phyloP scores from a whole-genome alignment of 2,888 invertebrate genomes.

The Caenorhabditis imperialis region DNA sequence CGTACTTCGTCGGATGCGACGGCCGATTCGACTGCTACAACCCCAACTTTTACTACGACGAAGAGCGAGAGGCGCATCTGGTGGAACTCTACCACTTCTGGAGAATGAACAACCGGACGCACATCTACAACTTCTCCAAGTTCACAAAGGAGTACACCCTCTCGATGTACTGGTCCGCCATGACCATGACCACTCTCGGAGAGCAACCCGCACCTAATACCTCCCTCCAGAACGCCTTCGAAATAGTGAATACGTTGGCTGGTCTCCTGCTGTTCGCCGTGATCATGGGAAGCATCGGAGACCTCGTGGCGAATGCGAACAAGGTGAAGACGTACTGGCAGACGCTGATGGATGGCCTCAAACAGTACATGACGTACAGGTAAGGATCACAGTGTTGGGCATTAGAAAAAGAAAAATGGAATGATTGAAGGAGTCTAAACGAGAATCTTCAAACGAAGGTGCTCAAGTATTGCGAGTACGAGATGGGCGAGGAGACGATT shows the following conservation, averaged over 20 bases:
- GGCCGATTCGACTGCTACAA: slow-evolving; percentile 39
- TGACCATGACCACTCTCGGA: slow-evolving; percentile 72
- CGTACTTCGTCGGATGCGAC: slow-evolving; percentile 48
- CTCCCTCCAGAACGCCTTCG: slow-evolving; percentile 60
- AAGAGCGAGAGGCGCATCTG: slow-evolving; percentile 59
- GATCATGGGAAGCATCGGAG: slow-evolving; percentile 69
- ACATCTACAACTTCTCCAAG: slow-evolving; percentile 43
- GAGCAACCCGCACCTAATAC: slow-evolving; percentile 70
- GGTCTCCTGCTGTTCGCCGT: slow-evolving; percentile 69
- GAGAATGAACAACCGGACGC: slow-evolving; percentile 52
- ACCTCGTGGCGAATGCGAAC: slow-evolving; percentile 58
- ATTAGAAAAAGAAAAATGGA: not conserved
- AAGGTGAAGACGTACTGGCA: slow-evolving; percentile 55
- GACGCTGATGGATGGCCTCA: slow-evolving; percentile 62
- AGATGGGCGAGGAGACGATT: slow-evolving; percentile 51
- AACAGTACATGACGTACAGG: slow-evolving; percentile 66
- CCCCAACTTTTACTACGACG: slow-evolving; percentile 46
- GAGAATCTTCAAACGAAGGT: slow-evolving; percentile 45
- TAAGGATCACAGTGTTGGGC: slow-evolving; percentile 1
- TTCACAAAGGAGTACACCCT: slow-evolving; percentile 68
- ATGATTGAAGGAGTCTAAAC: slow-evolving; percentile 36
- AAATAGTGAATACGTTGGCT: slow-evolving; percentile 63
- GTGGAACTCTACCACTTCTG: slow-evolving; percentile 59
- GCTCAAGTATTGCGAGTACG: slow-evolving; percentile 57
- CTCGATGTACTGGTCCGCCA: slow-evolving; percentile 70